These are phyloP conservation scores for Macrobrachium rosenbergii DNA, from an alignment of 1,140 invertebrate genomes.

Conservation along the genomic window DNA sequence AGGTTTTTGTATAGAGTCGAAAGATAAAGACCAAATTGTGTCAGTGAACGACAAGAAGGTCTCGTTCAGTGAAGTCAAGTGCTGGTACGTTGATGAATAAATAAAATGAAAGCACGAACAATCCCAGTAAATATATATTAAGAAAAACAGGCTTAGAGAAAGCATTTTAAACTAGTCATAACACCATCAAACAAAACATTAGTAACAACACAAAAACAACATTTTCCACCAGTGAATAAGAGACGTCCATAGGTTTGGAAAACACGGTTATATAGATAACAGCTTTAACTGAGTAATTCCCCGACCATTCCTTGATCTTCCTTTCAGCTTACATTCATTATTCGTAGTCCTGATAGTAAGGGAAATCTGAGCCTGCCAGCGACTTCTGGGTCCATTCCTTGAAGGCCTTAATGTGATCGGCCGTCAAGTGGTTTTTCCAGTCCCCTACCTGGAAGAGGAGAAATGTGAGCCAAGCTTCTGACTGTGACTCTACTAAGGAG, in stretches of 20 bases:
- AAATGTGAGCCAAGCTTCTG: not conserved
- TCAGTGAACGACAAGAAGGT: too few relatives aligned
- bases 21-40: too few relatives aligned
- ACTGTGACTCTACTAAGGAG: not conserved
- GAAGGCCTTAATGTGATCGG: constrained; percentile 70
- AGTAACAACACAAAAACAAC: too few relatives aligned
- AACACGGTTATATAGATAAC: not conserved
- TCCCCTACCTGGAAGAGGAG: constrained; percentile 69
- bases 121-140: not conserved
- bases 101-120: too few relatives aligned
- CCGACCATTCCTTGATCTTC: not conserved
- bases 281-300: not conserved
- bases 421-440: constrained; percentile 72
- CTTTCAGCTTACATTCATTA: too few relatives aligned
- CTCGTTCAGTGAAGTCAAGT: too few relatives aligned
- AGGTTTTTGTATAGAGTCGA: too few relatives aligned
- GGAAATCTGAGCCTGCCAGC: constrained; percentile 63
- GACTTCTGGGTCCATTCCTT: constrained; percentile 68
- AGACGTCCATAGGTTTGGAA: not conserved
- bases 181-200: too few relatives aligned
- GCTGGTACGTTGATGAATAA: too few relatives aligned
- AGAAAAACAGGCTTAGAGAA: not conserved
- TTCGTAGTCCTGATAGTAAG: constrained; percentile 56
- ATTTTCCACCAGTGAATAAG: not conserved
- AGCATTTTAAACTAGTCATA: not conserved